Percentiles rank a stretch among this genome's conserved stretches.
Conservation (phyloP, 2,113 vertebrate genomes). For the Notarius lentiginosus region DNA sequence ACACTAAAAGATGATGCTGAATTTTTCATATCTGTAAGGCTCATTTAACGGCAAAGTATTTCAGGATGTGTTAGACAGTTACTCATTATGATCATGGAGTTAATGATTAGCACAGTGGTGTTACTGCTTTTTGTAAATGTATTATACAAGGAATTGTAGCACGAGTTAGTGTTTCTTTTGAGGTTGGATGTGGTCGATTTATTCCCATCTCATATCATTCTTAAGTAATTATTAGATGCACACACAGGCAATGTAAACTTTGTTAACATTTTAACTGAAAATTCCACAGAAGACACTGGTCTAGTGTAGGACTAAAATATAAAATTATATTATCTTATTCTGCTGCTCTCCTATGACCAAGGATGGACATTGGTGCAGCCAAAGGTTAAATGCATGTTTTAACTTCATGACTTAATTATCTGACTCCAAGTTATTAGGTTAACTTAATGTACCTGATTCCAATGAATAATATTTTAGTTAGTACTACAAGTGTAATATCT, state of each 20-base stretch:
- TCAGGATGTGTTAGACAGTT: slow-evolving; percentile 29
- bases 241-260: not conserved
- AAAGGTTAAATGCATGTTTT: not conserved
- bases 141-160: not conserved
- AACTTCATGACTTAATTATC: not conserved
- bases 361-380: not conserved
- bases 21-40: slow-evolving; percentile 10
- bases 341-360: not conserved
- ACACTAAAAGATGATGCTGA: slow-evolving; percentile 5
- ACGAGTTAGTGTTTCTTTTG: not conserved
- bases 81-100: slow-evolving; percentile 38
- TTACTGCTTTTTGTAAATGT: slow-evolving; percentile 15
- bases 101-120: not conserved
- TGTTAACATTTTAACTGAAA: not conserved
- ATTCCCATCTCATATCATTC: not conserved
- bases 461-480: not conserved
- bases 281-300: not conserved
- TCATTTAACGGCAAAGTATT: slow-evolving; percentile 30
- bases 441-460: not conserved
- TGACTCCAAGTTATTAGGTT: not conserved
- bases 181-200: not conserved
- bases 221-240: not conserved
- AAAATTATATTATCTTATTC: not conserved
- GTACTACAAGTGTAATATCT: not conserved
- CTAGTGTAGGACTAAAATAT: not conserved